These are phyloP conservation scores for Drosophila quadrilineata DNA, from an alignment of 1,140 invertebrate species.

Conservation along the genomic window DNA sequence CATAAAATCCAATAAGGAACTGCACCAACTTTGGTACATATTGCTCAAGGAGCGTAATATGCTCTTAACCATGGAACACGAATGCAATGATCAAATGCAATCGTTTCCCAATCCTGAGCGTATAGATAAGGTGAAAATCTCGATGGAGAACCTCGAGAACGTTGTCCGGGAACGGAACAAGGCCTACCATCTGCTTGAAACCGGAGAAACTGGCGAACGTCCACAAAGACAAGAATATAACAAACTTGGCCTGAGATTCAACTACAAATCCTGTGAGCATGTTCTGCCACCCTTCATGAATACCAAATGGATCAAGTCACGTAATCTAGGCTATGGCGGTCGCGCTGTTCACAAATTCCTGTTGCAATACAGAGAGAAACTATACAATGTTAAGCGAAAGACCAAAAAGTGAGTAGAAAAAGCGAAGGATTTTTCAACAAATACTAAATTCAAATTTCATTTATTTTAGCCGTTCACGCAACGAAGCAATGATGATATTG, in stretches of 20 bases:
- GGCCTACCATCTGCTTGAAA: slow-evolving; percentile 95
- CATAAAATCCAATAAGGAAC: slow-evolving; percentile 96
- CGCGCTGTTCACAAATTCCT: slow-evolving; percentile 86
- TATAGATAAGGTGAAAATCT: slow-evolving; percentile 95
- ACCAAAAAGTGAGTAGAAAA: slow-evolving; percentile 81
- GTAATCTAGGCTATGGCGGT: slow-evolving; percentile 81
- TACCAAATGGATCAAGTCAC: slow-evolving; percentile 83
- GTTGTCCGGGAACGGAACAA: slow-evolving; percentile 96
- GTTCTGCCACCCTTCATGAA: slow-evolving; percentile 84
- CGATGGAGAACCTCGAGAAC: slow-evolving; percentile 96
- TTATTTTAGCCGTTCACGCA: slow-evolving; percentile 83
- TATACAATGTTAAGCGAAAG: slow-evolving; percentile 83
- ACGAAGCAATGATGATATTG: slow-evolving; percentile 86
- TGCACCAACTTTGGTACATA: slow-evolving; percentile 99
- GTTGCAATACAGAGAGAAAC: slow-evolving; percentile 85
- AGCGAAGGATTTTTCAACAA: too few relatives aligned
- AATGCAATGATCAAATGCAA: slow-evolving; percentile 86
- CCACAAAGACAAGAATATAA: slow-evolving; percentile 83
- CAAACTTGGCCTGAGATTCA: slow-evolving; percentile 84
- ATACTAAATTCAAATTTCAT: slow-evolving; percentile 9
- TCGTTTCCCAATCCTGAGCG: slow-evolving; percentile 97
- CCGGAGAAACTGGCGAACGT: slow-evolving; percentile 91
- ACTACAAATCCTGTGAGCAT: slow-evolving; percentile 83
- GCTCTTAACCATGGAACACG: slow-evolving; percentile 97
- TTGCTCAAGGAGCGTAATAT: slow-evolving; percentile 98